Evolutionary conservation across 23 tunicate species (phyloP).

Genomic region (Aplidium turbinatum): DNA sequence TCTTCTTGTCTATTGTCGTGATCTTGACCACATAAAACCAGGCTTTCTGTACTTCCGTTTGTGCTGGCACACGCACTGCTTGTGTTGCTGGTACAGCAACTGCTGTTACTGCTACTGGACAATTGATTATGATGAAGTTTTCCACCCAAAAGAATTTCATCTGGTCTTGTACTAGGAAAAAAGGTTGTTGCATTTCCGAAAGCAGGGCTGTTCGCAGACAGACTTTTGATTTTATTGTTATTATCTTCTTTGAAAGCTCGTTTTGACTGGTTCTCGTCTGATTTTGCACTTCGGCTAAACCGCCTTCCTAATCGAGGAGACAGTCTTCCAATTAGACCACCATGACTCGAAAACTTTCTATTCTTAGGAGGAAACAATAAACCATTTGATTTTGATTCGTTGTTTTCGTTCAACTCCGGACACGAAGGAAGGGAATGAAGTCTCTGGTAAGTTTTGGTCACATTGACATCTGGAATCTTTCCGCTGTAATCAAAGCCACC

Average conservation of each 20-base stretch:
- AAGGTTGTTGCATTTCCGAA: too few relatives aligned
- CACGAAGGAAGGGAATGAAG: constrained; percentile 39
- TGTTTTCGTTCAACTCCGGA: constrained; percentile 49
- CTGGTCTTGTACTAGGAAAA: neutral
- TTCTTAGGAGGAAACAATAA: neutral
- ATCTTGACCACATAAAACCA: constrained; percentile 17
- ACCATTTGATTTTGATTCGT: constrained; percentile 14
- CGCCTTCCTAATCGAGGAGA: constrained; percentile 52
- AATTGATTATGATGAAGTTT: neutral
- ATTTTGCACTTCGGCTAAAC: neutral
- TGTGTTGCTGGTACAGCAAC: constrained; percentile 14
- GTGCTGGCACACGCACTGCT: constrained; percentile 42
- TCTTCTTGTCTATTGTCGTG: neutral
- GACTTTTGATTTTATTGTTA: constrained; percentile 25
- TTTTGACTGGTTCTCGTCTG: constrained; percentile 1
- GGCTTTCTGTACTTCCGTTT: constrained; percentile 51
- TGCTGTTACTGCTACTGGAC: constrained; percentile 3
- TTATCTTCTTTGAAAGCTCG: neutral
- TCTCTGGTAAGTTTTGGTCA: constrained; percentile 19
- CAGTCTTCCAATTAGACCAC: constrained; percentile 11
- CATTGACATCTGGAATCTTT: constrained; percentile 19
- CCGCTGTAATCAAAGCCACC: too few relatives aligned
- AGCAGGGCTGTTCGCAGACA: too few relatives aligned
- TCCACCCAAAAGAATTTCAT: neutral
- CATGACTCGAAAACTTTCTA: constrained; percentile 7